Base-by-base conservation (phyloP, 1,140 invertebrate genomes). In the Stegodyphus mimosarum region DNA sequence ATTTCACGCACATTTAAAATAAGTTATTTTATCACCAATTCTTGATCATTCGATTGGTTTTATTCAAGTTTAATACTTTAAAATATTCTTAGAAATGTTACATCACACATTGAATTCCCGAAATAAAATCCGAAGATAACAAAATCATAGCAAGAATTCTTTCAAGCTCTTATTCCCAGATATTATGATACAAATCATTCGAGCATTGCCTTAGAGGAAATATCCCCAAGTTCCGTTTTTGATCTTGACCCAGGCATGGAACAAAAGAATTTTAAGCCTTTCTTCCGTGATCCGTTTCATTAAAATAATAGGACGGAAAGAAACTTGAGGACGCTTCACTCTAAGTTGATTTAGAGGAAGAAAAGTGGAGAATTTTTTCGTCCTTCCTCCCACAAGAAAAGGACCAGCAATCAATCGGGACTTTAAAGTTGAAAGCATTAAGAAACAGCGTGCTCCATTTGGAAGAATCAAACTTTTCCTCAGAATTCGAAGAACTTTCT, bases 361-460 rank as follows among this genome's bases (percentile, higher is more conserved):
- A 77, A 55, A 67, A 77, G 63, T 77, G 55, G 63, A 77, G 55
- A 77, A 11, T 66, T 77, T 52, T 77, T 55, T 77, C 75, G 15
- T 49, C 55, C 72, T 55, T 33, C 53, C 13, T 13, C 9, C 9
- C 55, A 9, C 18, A 55, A 55, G 53, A 52, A 74, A 18, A 7
- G 33, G 52, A 11, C 51, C 15, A 74, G 17, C 60, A 77, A 77
- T 77, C 75, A 77, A 77, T 77, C 51, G 49, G 33, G 64, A 77
- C 63, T 77, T 77, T 77, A 33, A 77, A 77, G 75, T 66, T 77
- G 63, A 77, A 77, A 66, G 75, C 75, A 77, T 77, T 77, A 77
- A 77, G 55, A 15, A 60, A 60, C 55, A 15, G 9, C 55, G 9
- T 60, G 55, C 55, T 60, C 55, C 15, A 60, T 60, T 15, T 15